Evolutionary conservation across 2,113 vertebrate species (phyloP).

Genomic region (Myotis lucifugus): DNA sequence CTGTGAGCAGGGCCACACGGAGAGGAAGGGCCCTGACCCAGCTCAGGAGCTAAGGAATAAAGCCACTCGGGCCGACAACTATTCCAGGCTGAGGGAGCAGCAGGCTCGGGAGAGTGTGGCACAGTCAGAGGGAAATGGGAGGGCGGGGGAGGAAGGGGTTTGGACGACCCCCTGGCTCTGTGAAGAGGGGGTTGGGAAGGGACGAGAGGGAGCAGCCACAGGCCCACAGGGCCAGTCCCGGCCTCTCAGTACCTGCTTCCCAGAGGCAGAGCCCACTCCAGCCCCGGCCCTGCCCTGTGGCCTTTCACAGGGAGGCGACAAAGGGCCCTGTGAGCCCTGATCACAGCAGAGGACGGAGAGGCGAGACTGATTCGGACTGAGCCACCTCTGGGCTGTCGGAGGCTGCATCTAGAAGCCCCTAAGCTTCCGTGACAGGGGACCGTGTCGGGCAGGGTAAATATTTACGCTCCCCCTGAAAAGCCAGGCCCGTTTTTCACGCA

Average conservation of each 20-base stretch:
- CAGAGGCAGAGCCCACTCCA: no score
- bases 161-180: not conserved
- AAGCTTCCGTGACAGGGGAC: not conserved
- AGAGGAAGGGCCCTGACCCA: not conserved
- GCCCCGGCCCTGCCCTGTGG: not conserved
- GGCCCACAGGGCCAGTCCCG: not conserved
- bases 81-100: not conserved
- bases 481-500: not conserved
- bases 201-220: not conserved
- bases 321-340: not conserved
- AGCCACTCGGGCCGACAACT: not conserved
- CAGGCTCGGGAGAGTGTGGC: not conserved
- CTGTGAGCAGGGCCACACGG: not conserved
- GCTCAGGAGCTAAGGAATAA: not conserved
- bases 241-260: no score
- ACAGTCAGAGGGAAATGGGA: not conserved
- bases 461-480: constrained; percentile 57
- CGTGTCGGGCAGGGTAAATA: not conserved
- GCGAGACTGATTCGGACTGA: not conserved
- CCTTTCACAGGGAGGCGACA: not conserved
- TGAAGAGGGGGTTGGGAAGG: not conserved
- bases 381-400: not conserved
- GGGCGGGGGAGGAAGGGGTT: not conserved
- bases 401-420: constrained; percentile 34
- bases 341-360: not conserved